Conservation (phyloP, 64 coral and sea anemone species). For the Porites lutea region DNA sequence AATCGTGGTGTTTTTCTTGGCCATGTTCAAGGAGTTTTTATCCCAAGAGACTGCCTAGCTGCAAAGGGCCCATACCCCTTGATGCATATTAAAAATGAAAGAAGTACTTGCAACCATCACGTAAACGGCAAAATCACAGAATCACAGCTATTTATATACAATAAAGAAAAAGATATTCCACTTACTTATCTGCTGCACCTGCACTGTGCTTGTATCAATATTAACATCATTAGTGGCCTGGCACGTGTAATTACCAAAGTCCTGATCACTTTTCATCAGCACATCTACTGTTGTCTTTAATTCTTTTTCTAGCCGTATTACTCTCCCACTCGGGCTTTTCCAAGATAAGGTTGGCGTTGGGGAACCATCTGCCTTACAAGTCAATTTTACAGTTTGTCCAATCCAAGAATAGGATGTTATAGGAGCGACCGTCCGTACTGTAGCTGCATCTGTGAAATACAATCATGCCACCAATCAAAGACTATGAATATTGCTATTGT, state of each 20-base stretch:
- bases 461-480: background rate
- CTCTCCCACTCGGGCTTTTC: background rate
- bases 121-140: no score
- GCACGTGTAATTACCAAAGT: slow-evolving; percentile 13
- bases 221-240: background rate
- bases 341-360: slow-evolving; percentile 5
- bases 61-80: no score
- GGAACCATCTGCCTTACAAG: slow-evolving; percentile 2
- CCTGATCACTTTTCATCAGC: background rate
- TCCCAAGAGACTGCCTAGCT: no score
- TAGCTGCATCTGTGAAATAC: background rate
- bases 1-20: no score
- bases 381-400: background rate
- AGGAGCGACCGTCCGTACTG: background rate
- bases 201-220: background rate
- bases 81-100: no score
- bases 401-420: background rate
- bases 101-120: no score
- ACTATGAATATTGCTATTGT: no score
- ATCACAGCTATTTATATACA: no score
- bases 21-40: no score
- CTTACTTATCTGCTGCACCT: slow-evolving; percentile 25
- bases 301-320: background rate
- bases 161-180: no score
- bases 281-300: background rate